Base-by-base conservation (phyloP, 2,888 invertebrate species). In the Mactromeris polynyma region DNA sequence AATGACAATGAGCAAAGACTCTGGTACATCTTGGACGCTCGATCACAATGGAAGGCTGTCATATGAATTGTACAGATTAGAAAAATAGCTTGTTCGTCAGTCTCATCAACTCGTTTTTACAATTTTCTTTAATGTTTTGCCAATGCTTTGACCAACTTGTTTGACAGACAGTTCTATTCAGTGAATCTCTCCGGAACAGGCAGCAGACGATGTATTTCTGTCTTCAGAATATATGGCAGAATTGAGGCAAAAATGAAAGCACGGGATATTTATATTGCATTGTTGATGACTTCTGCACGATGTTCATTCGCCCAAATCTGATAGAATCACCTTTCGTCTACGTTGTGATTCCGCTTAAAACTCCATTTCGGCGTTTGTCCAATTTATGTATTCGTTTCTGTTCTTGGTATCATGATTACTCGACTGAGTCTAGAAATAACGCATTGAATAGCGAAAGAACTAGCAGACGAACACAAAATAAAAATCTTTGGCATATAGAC, bases 1-100 rank as follows among this genome's bases (percentile, higher is more conserved):
- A 46, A 51, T 73, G 73, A 73, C 73, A 73, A 73, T 33, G 73
- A 73, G 73, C 73, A 73, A 73, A 36, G 73, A 73, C 7, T 58
- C 58, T 1, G 19, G 36, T 73, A 73, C 73, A 73, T 73, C 73
- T 19, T 73, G 73, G 73, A 73, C 58, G n/a, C n/a, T n/a, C 58
- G 58, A 58, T 58, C 58, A 58, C 73, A 73, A 73, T 36, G 73
- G 36, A 14, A 69, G 17, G 2, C 33, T 31, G 69, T 69, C 69
- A 69, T 58, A 58, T 33, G 33, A 73, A 73, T 33, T 33, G 73
- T 73, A 33, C 31, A 33, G 73, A 33, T 17, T 36, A 73, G 33
- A 36, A 73, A 73, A 36, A 73, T 4, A 17, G 33, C 31, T 6
- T 73, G 36, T 73, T 17, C 36, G 17, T 19, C 17, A 33, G 19